phyloP scores from a whole-genome alignment of 2,797 vertebrate genomes.

The Telmatherina bonti region DNA sequence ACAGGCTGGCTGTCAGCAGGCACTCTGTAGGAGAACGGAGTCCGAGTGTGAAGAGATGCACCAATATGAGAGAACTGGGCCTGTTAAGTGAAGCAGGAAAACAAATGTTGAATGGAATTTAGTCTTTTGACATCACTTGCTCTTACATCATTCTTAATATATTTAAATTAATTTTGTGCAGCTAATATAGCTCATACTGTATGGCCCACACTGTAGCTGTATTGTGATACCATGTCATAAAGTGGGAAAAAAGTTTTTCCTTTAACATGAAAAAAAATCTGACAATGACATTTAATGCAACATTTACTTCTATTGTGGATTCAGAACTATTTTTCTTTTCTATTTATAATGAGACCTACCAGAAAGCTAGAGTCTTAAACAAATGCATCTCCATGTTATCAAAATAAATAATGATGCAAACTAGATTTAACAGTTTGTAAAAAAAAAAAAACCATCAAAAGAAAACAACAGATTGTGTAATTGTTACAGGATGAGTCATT shows the following conservation, averaged over 20 bases:
- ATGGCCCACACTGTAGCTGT: too few relatives aligned
- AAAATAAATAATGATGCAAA: conserved; percentile 6
- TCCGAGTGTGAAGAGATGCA: conserved; percentile 94
- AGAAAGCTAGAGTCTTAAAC: background rate
- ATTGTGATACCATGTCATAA: too few relatives aligned
- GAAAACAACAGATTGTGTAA: background rate
- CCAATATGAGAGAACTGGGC: conserved; percentile 95
- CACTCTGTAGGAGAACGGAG: conserved; percentile 93
- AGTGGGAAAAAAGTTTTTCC: too few relatives aligned
- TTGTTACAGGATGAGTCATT: conserved; percentile 8
- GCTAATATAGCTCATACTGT: background rate
- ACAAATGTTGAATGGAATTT: background rate
- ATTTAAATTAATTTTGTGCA: background rate
- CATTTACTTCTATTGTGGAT: background rate
- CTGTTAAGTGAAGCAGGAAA: conserved; percentile 72
- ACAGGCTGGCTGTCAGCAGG: conserved; percentile 85
- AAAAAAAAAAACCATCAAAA: background rate
- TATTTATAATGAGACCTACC: background rate
- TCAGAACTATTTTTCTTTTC: background rate
- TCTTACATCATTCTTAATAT: background rate
- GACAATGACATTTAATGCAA: too few relatives aligned
- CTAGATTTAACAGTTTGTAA: background rate
- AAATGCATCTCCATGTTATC: background rate
- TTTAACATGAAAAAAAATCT: background rate
- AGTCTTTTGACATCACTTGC: background rate